These are phyloP conservation scores for Hemiprocne comata DNA, from an alignment of 2,113 vertebrate species.

Conservation along the genomic window DNA sequence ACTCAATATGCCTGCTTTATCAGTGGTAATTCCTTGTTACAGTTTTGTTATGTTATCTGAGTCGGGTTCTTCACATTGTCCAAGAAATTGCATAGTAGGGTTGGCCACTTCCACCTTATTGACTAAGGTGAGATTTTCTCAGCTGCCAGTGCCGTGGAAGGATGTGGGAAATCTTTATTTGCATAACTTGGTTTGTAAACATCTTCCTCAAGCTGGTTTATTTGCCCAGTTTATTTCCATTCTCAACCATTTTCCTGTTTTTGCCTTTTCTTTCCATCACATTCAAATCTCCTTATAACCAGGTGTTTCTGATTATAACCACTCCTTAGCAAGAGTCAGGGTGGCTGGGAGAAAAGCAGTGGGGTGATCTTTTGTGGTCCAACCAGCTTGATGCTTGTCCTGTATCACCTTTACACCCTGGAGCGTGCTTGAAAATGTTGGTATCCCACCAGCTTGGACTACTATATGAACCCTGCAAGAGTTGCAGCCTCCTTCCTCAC, in stretches of 20 bases:
- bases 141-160: background rate
- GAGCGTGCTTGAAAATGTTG: background rate
- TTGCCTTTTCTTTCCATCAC: background rate
- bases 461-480: background rate
- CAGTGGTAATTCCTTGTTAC: background rate
- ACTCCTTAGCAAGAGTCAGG: background rate
- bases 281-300: background rate
- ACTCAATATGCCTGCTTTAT: background rate
- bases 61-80: background rate
- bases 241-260: background rate
- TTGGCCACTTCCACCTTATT: background rate
- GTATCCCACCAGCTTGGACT: background rate
- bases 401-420: background rate
- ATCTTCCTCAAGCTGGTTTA: background rate
- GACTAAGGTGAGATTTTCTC: background rate
- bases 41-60: background rate
- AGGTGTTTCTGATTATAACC: background rate
- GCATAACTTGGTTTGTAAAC: background rate
- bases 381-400: background rate
- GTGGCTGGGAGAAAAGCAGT: background rate
- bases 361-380: rapidly evolving
- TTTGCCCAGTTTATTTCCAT: background rate
- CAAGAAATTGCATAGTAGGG: background rate
- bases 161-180: background rate
- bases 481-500: background rate